Evolutionary conservation across 2,888 invertebrate genomes (phyloP).

Genomic region (Neoascia interrupta): DNA sequence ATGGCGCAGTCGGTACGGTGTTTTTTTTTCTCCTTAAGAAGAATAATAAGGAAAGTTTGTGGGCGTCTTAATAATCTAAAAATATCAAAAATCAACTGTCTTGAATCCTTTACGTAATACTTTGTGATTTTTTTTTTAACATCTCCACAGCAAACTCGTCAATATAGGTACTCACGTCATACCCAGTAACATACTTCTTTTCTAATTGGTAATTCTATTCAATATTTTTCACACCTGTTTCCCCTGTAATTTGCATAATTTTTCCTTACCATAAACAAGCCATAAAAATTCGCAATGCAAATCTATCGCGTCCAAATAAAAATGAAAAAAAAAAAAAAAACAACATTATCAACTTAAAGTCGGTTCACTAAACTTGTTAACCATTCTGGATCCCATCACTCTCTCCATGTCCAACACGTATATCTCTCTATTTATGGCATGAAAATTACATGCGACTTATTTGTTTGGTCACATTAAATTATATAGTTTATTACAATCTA

Average conservation of each 20-base stretch:
- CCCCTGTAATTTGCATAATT: not conserved
- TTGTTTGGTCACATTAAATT: slow-evolving; percentile 50
- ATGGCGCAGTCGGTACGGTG: no score
- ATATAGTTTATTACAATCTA: slow-evolving; percentile 58
- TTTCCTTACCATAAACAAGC: not conserved
- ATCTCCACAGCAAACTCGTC: no score
- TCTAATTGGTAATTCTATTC: not conserved
- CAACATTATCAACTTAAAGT: not conserved
- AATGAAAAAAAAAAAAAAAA: not conserved
- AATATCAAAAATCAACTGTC: no score
- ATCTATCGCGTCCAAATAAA: no score
- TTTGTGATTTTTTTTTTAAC: no score
- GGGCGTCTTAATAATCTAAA: no score
- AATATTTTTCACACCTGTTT: slow-evolving; percentile 1
- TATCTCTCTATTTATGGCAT: slow-evolving; percentile 39
- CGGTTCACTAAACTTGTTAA: slow-evolving; percentile 32
- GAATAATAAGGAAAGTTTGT: no score
- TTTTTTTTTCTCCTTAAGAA: no score
- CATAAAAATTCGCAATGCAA: slow-evolving; percentile 35
- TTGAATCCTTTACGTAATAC: no score
- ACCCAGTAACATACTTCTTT: no score
- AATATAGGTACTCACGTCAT: no score
- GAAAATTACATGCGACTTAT: slow-evolving; percentile 42
- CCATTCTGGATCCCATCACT: slow-evolving; percentile 20
- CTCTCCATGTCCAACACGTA: slow-evolving; percentile 1